Evolutionary conservation across 2,888 invertebrate species (phyloP), one percentile per base, ranked within the genome.

Genomic region (Tenthredo mesomela): DNA sequence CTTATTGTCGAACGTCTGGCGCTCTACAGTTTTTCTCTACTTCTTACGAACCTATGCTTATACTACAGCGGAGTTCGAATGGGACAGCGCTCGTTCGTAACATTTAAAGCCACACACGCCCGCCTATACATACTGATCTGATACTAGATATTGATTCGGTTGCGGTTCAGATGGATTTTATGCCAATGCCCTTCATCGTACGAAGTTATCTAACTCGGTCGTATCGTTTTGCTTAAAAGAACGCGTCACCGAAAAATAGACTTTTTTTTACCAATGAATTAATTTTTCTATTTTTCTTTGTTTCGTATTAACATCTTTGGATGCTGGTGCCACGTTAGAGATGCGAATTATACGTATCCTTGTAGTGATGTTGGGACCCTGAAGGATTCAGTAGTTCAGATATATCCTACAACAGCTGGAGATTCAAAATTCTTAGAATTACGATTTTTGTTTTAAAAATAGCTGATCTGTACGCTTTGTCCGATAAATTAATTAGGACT

Each of bases 121-220:
- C 12, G 25, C 21, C 61, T 61, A 61, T 61, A 61, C 61, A 12
- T 25, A 61, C 61, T 61, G 61, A 61, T 61, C 61, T 61, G 61
- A 61, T 61, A 61, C 9, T 61, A 61, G 61, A 61, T 61, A 61
- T 61, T 61, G 61, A 61, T 61, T 61, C 61, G 61, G 25, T 61
- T 61, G 61, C 61, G 61, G 61, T 25, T 61, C 61, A 12, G 61
- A 61, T 61, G 61, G 61, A 61, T 61, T 61, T 61, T 61, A 61
- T 61, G 21, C 10, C 25, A 10, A 61, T 61, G 10, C 25, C 25
- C 4, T 61, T 25, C 25, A 12, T 61, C 61, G 61, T 61, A 61
- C 61, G 21, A 25, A 25, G 61, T 61, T 61, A 61, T 61, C 21
- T 25, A 61, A 61, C 25, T 25, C 61, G 12, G 9, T 61, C 21